phyloP scores from a whole-genome alignment of 2,888 invertebrate species.

The Drosophila paranaensis region DNA sequence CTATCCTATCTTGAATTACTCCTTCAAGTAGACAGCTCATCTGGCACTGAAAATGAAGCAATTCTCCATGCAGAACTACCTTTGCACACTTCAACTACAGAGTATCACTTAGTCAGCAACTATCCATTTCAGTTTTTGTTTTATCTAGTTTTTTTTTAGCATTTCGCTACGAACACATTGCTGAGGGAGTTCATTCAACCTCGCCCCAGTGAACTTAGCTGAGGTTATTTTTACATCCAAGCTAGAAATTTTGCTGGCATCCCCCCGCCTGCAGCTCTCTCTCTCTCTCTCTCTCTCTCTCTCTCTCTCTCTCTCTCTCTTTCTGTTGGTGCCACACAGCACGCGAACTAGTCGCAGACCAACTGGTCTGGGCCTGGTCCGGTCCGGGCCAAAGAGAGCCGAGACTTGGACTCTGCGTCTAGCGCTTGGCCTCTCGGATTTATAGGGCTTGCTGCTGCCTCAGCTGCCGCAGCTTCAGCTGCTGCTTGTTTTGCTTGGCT shows the following conservation, averaged over 20 bases:
- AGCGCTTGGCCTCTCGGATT: conserved; percentile 51
- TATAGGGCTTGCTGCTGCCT: conserved; percentile 57
- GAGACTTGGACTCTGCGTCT: conserved; percentile 25
- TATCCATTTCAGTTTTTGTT: conserved; percentile 1
- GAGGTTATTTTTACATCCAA: conserved; percentile 84
- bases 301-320: neutral
- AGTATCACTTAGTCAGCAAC: conserved; percentile 5
- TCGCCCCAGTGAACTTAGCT: conserved; percentile 85
- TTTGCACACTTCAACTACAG: neutral
- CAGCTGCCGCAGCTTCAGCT: conserved; percentile 27
- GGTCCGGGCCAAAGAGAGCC: conserved; percentile 51
- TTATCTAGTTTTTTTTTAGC: conserved; percentile 35
- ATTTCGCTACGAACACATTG: conserved; percentile 45
- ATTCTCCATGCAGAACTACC: neutral
- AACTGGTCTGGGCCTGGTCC: conserved; percentile 73
- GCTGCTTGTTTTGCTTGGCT: conserved; percentile 60
- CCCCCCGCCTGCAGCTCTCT: neutral
- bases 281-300: neutral
- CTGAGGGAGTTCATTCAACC: conserved; percentile 84
- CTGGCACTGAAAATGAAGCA: neutral
- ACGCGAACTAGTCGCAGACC: conserved; percentile 62
- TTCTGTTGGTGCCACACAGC: conserved; percentile 27
- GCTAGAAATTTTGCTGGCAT: conserved; percentile 44
- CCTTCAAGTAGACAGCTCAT: neutral
- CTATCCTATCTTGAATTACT: too few relatives aligned